phyloP scores from a whole-genome alignment of 2,113 vertebrate genomes.

The Hemichromis elongatus region DNA sequence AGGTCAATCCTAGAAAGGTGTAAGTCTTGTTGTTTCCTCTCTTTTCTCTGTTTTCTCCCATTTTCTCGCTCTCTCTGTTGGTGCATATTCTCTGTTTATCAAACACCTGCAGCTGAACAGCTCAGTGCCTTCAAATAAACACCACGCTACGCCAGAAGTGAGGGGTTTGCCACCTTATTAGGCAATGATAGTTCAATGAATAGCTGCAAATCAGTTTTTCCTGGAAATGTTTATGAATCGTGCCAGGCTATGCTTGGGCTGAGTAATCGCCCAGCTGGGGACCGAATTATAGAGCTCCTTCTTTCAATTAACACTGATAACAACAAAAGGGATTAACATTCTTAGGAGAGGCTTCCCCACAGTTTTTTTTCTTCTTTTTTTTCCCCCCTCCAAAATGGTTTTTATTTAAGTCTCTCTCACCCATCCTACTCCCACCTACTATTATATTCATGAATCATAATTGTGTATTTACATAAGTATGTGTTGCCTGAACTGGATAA shows the following conservation, averaged over 20 bases:
- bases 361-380: background rate
- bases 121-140: constrained; percentile 22
- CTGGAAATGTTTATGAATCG: constrained; percentile 52
- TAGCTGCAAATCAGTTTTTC: constrained; percentile 25
- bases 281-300: constrained; percentile 51
- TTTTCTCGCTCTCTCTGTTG: background rate
- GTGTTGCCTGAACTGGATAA: background rate
- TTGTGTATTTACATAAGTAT: background rate
- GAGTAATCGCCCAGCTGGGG: constrained; percentile 52
- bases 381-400: constrained; percentile 4
- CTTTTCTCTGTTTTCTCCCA: background rate
- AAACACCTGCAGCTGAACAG: background rate
- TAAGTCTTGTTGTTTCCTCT: background rate
- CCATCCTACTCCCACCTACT: background rate
- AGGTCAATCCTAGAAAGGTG: background rate
- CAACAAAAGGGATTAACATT: constrained; percentile 54
- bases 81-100: background rate
- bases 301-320: constrained; percentile 63
- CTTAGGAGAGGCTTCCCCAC: background rate
- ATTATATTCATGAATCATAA: background rate
- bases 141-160: background rate
- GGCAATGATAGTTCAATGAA: constrained; percentile 28
- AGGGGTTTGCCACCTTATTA: constrained; percentile 19
- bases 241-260: constrained; percentile 16
- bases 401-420: background rate